Conservation (phyloP, 2,888 invertebrate species). For the Andrena fulva region DNA sequence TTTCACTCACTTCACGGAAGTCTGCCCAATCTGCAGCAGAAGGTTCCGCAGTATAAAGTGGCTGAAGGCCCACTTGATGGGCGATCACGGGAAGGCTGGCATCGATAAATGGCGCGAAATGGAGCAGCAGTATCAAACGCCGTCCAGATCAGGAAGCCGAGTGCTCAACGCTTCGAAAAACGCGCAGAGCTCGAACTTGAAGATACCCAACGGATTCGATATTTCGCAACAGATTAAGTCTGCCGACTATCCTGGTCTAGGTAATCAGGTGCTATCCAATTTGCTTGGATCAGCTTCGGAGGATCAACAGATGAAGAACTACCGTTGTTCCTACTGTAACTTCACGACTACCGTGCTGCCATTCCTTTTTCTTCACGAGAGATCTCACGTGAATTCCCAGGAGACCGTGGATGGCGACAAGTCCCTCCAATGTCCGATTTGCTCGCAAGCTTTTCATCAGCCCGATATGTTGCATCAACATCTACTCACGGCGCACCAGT, state of each 20-base stretch:
- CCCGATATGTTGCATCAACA: slow-evolving; percentile 88
- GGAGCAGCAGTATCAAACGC: slow-evolving; percentile 85
- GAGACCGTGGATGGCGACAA: slow-evolving; percentile 79
- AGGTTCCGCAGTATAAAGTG: slow-evolving; percentile 95
- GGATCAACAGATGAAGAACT: slow-evolving; percentile 89
- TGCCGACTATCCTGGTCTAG: slow-evolving; percentile 78
- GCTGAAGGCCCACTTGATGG: slow-evolving; percentile 93
- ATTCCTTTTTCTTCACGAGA: slow-evolving; percentile 96
- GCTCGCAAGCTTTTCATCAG: slow-evolving; percentile 87
- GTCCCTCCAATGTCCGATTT: slow-evolving; percentile 87
- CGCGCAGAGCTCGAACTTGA: slow-evolving; percentile 85
- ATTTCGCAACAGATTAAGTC: slow-evolving; percentile 73
- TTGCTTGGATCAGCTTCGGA: slow-evolving; percentile 85
- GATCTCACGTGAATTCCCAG: slow-evolving; percentile 89
- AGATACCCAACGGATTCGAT: slow-evolving; percentile 86
- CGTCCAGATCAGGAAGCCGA: slow-evolving; percentile 83
- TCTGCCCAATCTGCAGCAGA: slow-evolving; percentile 94
- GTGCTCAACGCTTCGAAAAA: slow-evolving; percentile 71
- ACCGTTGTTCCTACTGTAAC: slow-evolving; percentile 95
- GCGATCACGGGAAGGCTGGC: slow-evolving; percentile 92
- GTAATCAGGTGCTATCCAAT: slow-evolving; percentile 86
- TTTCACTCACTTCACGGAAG: slow-evolving; percentile 90
- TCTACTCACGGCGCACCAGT: slow-evolving; percentile 87
- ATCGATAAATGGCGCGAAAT: slow-evolving; percentile 88
- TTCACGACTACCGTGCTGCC: slow-evolving; percentile 96